Evolutionary conservation across 35 echinoderm and acorn worm species (phyloP), one percentile per base, ranked within the genome.

Genomic region (Strongylocentrotus purpuratus): DNA sequence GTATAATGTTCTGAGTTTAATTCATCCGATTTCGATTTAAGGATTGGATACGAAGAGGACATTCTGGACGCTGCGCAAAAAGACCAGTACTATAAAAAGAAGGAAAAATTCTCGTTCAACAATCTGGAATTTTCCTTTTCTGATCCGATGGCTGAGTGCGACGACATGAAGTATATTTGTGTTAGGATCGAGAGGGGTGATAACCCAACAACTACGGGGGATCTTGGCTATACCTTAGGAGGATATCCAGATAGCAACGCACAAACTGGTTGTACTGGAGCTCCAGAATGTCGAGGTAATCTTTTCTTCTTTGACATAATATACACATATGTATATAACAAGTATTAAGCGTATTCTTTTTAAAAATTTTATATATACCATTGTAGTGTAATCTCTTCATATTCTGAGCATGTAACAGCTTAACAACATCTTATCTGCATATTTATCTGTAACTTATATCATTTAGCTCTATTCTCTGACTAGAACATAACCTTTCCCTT

Each of bases 211-310:
- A 89, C 93, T 20, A 47, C 48, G 0, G 90, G 94, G 22, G 45
- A 92, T 48, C 92, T 97, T 25, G 61, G 61, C 46, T 96, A 96
- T 61, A 92, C 92, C 4, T 96, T 97, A 48, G 31, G 28, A 13
- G 95, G 85, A 17, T 85, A 61, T 58, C 97, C 97, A 9, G 85
- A 88, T 7, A 33, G 90, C 22, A 45, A 46, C 7, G 97, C 95
- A 45, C 87, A 96, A 4, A 97, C 97, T 50, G 95, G 95, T 61
- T 97, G 97, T 94, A 92, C 93, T 95, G 92, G 94, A 92, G 87
- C 95, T 31, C 85, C 92, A 88, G 89, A 96, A 8, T 97, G 97
- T 58, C 78, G 90, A 97, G 97, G 97, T 97, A 92, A 33, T 60
- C 20, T 61, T 55, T 55, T 78, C 20, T 28, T 78, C 4, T 78